A percentile compares a stretch with the other conserved stretches of the same genome.
Evolutionary conservation across 2,113 vertebrate genomes (phyloP).

Genomic region (Mesocricetus auratus): DNA sequence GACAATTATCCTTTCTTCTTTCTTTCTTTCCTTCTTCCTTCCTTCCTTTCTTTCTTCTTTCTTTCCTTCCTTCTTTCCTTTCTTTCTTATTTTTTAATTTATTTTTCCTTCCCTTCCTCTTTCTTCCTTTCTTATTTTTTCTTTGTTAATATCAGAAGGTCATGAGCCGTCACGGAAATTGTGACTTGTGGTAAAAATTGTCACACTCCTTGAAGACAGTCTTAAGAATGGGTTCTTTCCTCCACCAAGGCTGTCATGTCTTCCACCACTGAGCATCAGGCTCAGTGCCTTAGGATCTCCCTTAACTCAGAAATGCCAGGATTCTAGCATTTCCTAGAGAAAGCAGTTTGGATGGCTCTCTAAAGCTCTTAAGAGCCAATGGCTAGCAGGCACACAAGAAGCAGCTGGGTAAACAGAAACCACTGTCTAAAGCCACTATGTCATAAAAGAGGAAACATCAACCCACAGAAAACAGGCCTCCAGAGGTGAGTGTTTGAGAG

Average conservation of each 20-base stretch:
- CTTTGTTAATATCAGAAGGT: neutral
- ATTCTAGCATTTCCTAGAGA: neutral
- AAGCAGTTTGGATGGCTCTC: neutral
- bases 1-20: neutral
- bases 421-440: neutral
- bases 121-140: neutral
- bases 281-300: neutral
- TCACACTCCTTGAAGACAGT: neutral
- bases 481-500: neutral
- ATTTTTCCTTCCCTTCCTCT: neutral
- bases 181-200: neutral
- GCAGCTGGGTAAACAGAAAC: neutral
- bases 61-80: neutral
- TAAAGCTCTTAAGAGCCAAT: neutral
- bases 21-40: neutral
- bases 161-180: neutral
- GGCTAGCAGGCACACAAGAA: neutral
- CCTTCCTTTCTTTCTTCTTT: neutral
- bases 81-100: neutral
- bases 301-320: constrained; percentile 10
- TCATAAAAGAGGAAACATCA: neutral
- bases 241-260: neutral
- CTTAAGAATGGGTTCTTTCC: neutral
- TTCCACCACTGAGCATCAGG: neutral
- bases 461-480: neutral